Evolutionary conservation across 2,113 vertebrate species (phyloP), one percentile per base, ranked within the genome.

Genomic region (Ardeotis arabs): DNA sequence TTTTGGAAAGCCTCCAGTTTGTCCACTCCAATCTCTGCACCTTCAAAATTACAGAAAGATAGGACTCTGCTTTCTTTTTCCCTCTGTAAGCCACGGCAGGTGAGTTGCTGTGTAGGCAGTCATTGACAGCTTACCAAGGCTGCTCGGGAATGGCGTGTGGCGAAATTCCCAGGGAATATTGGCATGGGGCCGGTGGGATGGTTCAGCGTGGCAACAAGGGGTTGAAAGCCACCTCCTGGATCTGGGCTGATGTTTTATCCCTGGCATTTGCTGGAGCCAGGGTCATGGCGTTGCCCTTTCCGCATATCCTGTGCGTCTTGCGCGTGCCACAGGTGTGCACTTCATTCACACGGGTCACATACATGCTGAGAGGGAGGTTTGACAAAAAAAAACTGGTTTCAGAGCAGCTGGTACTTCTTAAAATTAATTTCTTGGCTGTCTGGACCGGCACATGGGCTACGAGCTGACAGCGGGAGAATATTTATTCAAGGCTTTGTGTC

Each of bases 311-410:
- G 2, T 0, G 1, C 17, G 27, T 67, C 10, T 14, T 23, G 24
- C 33, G 66, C 1, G 0, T 27, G 45, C 55, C 0, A 0, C 66
- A 8, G 25, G 28, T 1, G 2, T 39, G 73, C 3, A 0, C n/a
- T 62, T 28, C 3, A 0, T 39, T 21, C 27, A 0, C 12, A 31
- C 1, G 9, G 78, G 55, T 29, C 25, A 13, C 2, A 37, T 39
- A 24, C 2, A 0, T 64, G 84, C 56, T 5, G 10, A 68, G 63
- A 37, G 10, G 28, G 35, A 56, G 55, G 35, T 73, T 82, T 89
- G 68, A 8, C 55, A 41, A 18, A 69, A 86, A 86, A 9, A 3
- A 74, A 10, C 7, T 56, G 69, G 14, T 14, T 82, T 67, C 56
- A 23, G 69, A 55, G 91, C 56, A 74, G 60, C 29, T 59, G 44